phyloP scores from a whole-genome alignment of 2,113 vertebrate genomes.

The Pseudopipra pipra region DNA sequence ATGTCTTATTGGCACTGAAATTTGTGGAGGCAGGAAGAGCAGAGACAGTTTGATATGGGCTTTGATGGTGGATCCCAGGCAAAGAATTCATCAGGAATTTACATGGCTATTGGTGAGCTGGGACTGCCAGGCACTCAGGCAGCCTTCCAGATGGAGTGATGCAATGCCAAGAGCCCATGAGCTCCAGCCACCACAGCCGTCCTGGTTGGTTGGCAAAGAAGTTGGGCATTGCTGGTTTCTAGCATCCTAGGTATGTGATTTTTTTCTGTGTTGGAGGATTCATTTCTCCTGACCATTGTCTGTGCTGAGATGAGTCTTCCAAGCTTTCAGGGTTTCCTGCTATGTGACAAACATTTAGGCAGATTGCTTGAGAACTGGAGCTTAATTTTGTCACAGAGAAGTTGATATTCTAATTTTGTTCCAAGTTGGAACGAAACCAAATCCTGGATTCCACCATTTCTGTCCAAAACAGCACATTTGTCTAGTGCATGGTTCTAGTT shows the following conservation, averaged over 20 bases:
- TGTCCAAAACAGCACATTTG: neutral
- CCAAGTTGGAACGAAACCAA: neutral
- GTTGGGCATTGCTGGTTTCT: neutral
- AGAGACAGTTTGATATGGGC: neutral
- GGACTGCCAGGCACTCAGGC: neutral
- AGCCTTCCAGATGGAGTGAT: neutral
- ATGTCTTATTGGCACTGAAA: neutral
- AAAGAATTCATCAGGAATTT: neutral
- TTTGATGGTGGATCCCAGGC: neutral
- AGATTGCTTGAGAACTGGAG: neutral
- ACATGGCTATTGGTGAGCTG: neutral
- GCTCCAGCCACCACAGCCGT: neutral
- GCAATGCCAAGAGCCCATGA: neutral
- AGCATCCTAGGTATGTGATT: neutral
- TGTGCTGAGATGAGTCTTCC: neutral
- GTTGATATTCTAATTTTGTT: neutral
- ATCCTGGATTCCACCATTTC: neutral
- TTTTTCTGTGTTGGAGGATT: neutral
- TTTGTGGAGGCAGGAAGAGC: neutral
- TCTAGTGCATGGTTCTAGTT: neutral
- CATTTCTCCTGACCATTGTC: neutral
- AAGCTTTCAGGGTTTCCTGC: neutral
- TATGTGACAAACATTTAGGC: neutral
- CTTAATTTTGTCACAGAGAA: neutral
- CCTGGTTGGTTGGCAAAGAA: neutral